Evolutionary conservation across 2,797 vertebrate genomes (phyloP).

Genomic region (Sibirionetta formosa): DNA sequence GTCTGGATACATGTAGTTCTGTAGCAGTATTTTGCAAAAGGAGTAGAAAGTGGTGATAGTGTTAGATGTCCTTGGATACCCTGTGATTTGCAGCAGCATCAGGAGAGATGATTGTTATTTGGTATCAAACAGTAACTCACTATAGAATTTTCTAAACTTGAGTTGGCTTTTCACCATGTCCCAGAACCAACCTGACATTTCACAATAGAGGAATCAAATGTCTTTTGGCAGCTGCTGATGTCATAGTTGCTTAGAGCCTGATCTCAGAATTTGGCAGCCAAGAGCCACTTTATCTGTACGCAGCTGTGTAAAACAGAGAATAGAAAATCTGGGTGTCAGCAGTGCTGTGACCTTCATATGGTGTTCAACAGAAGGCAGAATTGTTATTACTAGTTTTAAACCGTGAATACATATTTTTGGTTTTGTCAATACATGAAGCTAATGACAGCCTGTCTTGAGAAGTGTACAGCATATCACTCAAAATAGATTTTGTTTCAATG

Average conservation of each 20-base stretch:
- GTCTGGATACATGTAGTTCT: neutral
- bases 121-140: conserved; percentile 32
- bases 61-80: conserved; percentile 11
- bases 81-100: conserved; percentile 43
- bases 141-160: conserved; percentile 51
- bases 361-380: neutral
- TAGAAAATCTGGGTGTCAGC: neutral
- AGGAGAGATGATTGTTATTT: conserved; percentile 37
- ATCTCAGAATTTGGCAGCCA: conserved; percentile 53
- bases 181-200: conserved; percentile 68
- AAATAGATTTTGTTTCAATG: neutral
- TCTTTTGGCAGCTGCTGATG: conserved; percentile 57
- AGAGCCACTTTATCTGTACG: conserved; percentile 28
- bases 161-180: conserved; percentile 37
- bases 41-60: neutral
- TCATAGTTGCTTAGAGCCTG: conserved; percentile 53
- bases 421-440: neutral
- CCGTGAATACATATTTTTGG: fast-evolving
- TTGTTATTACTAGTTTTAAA: conserved; percentile 8
- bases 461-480: neutral
- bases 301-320: conserved; percentile 31
- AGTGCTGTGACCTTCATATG: conserved; percentile 46
- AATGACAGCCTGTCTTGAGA: neutral
- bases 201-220: conserved; percentile 64
- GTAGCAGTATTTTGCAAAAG: conserved; percentile 39